Evolutionary conservation across 2,888 invertebrate genomes (phyloP).

Genomic region (Erebia palarica): DNA sequence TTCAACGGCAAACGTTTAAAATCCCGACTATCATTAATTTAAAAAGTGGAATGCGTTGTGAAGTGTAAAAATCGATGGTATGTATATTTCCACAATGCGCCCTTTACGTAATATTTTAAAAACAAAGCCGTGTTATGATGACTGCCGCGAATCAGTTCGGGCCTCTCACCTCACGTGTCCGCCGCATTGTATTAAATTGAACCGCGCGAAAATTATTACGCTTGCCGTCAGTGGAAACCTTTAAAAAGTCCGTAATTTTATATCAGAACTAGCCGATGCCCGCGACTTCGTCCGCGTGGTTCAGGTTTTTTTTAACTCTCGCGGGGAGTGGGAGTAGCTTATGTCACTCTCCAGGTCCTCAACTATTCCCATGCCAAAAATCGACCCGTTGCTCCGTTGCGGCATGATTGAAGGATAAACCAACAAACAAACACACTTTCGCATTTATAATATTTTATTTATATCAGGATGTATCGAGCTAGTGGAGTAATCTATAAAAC

Average conservation of each 20-base stretch:
- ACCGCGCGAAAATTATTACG: conserved; percentile 25
- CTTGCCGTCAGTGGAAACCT: background rate
- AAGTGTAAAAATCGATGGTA: conserved; percentile 29
- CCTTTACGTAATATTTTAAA: conserved; percentile 34
- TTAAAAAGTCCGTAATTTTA: background rate
- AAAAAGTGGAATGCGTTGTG: conserved; percentile 32
- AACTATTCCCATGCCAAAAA: too few species aligned
- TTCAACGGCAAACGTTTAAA: conserved; percentile 20
- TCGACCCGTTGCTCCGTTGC: too few species aligned
- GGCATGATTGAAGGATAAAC: too few species aligned
- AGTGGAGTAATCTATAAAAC: background rate
- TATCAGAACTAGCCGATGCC: background rate
- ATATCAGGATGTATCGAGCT: background rate
- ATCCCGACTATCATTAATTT: conserved; percentile 20
- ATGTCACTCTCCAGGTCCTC: too few species aligned
- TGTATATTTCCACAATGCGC: conserved; percentile 27
- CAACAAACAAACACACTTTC: too few species aligned
- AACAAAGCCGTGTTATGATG: conserved; percentile 34
- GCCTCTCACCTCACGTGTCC: conserved; percentile 21
- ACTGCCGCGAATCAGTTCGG: conserved; percentile 28
- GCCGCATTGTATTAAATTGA: conserved; percentile 27
- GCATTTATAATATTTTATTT: background rate
- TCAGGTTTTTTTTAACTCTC: too few species aligned
- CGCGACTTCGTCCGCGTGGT: too few species aligned
- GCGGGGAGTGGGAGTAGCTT: too few species aligned